Evolutionary conservation across 1,140 invertebrate genomes (phyloP), one percentile per base, ranked within the genome.

Genomic region (Macrotrachela quadricornifera): DNA sequence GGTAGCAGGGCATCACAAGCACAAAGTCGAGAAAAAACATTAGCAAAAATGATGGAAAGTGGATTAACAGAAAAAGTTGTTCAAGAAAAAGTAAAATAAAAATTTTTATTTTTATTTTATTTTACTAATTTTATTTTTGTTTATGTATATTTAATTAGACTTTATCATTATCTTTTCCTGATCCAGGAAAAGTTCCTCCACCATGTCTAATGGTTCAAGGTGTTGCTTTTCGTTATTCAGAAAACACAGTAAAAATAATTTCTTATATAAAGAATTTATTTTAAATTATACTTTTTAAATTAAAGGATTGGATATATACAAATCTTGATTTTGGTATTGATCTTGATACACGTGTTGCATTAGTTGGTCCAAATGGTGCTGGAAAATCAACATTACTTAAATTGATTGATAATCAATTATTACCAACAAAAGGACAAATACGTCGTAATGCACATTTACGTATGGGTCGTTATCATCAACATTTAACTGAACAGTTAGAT

Each of bases 171-270:
- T 91, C 86, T 67, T 99, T 99, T 69, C 90, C 88, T 10, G 84
- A 84, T 36, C 95, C 91, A 68, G 92, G 90, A 52, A 82, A 77
- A 21, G 82, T 99, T 58, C 92, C 94, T 44, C 94, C 94, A 0
- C 94, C 94, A 1, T 91, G 99, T 53, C 95, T 96, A 57, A 95
- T 95, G 87, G 87, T 97, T 41, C 84, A 85, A 67, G 88, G 96
- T 66, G 90, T 99, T 17, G 85, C 82, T 62, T 99, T 97, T 72
- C 78, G 81, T 21, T 99, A 99, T 65, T 80, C 71, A 56, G 86
- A 94, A 17, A 75, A 74, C 44, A 67, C 70, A 61, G 73, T 75
- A 59, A 50, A 57, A 46, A 11, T n/a, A 3, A 37, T 18, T 44
- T 46, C 16, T 17, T 56, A 6, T 48, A 9, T 10, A 36, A 30